Evolutionary conservation across 2,888 invertebrate species (phyloP).

Genomic region (Matsumyia berberina): DNA sequence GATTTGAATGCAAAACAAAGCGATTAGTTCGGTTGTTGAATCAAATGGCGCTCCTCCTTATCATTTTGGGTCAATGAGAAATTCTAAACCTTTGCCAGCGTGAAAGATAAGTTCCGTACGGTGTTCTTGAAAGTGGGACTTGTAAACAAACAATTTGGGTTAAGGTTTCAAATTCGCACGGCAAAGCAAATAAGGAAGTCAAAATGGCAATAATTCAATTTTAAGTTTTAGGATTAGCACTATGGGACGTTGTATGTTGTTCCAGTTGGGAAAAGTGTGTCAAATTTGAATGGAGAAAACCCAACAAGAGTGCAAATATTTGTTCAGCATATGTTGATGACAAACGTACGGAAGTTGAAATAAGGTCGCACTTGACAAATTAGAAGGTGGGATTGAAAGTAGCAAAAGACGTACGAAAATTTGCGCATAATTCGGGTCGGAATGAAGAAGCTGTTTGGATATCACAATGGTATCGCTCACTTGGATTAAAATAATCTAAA

Average conservation of each 20-base stretch:
- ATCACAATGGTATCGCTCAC: too few species aligned
- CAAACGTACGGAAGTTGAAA: too few species aligned
- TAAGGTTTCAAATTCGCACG: constrained; percentile 20
- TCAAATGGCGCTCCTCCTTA: constrained; percentile 45
- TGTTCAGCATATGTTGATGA: background rate
- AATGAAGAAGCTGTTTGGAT: too few species aligned
- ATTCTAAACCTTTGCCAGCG: constrained; percentile 27
- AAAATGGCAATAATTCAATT: background rate
- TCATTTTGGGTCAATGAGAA: constrained; percentile 68
- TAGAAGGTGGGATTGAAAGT: too few species aligned
- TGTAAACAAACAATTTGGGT: constrained; percentile 16
- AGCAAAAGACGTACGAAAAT: too few species aligned
- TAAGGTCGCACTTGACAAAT: too few species aligned
- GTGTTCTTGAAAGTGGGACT: constrained; percentile 17
- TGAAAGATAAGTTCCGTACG: constrained; percentile 13
- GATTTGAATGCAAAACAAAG: constrained; percentile 24
- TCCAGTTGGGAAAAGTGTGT: background rate
- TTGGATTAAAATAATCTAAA: too few species aligned
- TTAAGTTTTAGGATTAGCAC: background rate
- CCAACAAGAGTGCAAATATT: background rate
- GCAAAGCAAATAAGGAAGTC: constrained; percentile 8
- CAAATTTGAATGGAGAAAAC: background rate
- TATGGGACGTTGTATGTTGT: background rate
- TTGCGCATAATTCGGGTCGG: too few species aligned
- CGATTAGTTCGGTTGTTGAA: constrained; percentile 29